Percentiles rank a stretch among this genome's conserved stretches.
Conservation (phyloP, 2,888 invertebrate genomes). For the Sericinus montela region DNA sequence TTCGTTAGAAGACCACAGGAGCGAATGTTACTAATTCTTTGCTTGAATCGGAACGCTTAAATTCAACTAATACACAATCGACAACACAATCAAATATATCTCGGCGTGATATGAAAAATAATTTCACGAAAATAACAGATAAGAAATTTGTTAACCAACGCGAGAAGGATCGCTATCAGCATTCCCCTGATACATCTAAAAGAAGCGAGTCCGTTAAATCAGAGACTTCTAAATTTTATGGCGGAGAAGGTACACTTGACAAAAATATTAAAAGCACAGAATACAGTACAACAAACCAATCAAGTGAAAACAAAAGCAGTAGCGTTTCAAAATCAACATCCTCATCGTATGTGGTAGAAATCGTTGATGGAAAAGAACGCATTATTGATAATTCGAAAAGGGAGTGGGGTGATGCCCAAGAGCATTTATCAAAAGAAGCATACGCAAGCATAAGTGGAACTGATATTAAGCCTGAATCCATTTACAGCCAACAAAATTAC, state of each 20-base stretch:
- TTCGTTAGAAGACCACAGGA: slow-evolving; percentile 51
- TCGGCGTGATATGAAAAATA: slow-evolving; percentile 30
- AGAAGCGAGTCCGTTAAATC: slow-evolving; percentile 50
- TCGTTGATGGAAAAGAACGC: slow-evolving; percentile 82
- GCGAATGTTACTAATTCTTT: slow-evolving; percentile 62
- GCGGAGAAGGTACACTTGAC: slow-evolving; percentile 56
- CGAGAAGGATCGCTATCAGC: slow-evolving; percentile 48
- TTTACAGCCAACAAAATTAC: slow-evolving; percentile 72
- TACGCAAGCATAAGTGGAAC: slow-evolving; percentile 77
- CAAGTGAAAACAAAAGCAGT: slow-evolving; percentile 75
- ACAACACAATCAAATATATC: slow-evolving; percentile 32
- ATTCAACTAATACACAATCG: slow-evolving; percentile 46
- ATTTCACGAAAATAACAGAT: slow-evolving; percentile 32
- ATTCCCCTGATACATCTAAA: slow-evolving; percentile 46
- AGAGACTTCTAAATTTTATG: slow-evolving; percentile 59
- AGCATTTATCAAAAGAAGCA: slow-evolving; percentile 70
- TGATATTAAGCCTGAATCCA: slow-evolving; percentile 76
- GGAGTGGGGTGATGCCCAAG: slow-evolving; percentile 76
- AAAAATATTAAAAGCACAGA: slow-evolving; percentile 53
- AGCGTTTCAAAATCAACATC: slow-evolving; percentile 80
- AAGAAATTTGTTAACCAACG: slow-evolving; percentile 46
- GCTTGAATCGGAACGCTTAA: slow-evolving; percentile 65
- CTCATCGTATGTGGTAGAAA: slow-evolving; percentile 82
- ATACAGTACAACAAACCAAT: slow-evolving; percentile 58
- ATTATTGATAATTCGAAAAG: slow-evolving; percentile 79